A percentile compares a stretch with the other conserved stretches of the same genome.
These are phyloP conservation scores for Ostrea denselamellosa DNA, from an alignment of 1,140 invertebrate species.

Conservation along the genomic window DNA sequence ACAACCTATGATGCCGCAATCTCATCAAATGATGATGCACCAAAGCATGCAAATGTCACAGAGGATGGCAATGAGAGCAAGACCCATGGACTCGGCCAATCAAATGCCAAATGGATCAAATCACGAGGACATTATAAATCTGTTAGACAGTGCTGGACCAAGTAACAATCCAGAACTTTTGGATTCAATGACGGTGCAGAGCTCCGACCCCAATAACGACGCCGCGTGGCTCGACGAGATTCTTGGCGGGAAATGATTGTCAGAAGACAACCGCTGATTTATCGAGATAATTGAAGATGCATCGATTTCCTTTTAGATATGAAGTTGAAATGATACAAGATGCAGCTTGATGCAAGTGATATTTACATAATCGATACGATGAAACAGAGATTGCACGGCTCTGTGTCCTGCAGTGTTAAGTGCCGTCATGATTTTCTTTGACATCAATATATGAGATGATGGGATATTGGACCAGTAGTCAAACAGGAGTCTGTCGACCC, in stretches of 20 bases:
- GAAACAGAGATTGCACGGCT: not conserved
- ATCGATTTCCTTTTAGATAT: conserved; percentile 39
- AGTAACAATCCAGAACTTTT: conserved; percentile 69
- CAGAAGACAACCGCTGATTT: conserved; percentile 38
- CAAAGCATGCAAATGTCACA: conserved; percentile 73
- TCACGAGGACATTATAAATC: conserved; percentile 72
- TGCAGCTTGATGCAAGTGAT: conserved; percentile 37
- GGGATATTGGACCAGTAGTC: conserved; percentile 30
- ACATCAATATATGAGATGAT: conserved; percentile 28
- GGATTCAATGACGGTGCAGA: conserved; percentile 64
- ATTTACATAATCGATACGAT: conserved; percentile 47
- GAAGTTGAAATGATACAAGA: conserved; percentile 42
- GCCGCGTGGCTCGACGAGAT: conserved; percentile 70
- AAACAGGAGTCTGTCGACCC: not conserved
- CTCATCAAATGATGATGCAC: conserved; percentile 70
- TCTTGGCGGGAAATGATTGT: conserved; percentile 58
- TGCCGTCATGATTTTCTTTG: conserved; percentile 9
- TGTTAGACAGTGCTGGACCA: conserved; percentile 69
- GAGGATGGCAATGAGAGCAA: conserved; percentile 56
- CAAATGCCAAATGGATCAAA: conserved; percentile 48
- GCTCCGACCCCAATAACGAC: conserved; percentile 56
- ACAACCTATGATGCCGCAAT: conserved; percentile 63
- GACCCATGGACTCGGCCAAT: conserved; percentile 23
- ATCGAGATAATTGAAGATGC: conserved; percentile 41
- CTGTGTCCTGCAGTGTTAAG: conserved; percentile 8